Conservation (phyloP, 2,888 invertebrate genomes). For the Galeruca laticollis region DNA sequence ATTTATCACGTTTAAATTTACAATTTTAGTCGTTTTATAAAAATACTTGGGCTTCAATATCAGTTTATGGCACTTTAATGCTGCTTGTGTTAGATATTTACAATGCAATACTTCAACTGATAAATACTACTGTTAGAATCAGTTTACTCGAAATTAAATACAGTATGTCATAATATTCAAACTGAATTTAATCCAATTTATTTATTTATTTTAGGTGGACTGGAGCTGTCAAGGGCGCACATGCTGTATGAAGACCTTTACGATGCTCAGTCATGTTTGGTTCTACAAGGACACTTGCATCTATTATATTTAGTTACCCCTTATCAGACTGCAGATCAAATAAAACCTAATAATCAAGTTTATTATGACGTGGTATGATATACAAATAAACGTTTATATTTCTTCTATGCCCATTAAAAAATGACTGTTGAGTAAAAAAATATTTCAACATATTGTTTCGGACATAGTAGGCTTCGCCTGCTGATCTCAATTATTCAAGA, state of each 20-base stretch:
- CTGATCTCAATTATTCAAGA: too few species aligned
- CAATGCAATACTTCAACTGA: too few species aligned
- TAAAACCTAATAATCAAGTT: conserved; percentile 68
- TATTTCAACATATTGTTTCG: too few species aligned
- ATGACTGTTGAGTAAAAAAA: too few species aligned
- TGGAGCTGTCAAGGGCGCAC: conserved; percentile 80
- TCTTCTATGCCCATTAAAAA: too few species aligned
- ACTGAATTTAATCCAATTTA: background rate
- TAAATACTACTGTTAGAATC: background rate
- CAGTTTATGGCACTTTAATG: too few species aligned
- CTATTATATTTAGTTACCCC: conserved; percentile 89
- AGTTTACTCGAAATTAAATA: background rate
- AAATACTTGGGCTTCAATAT: too few species aligned
- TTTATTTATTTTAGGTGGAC: conserved; percentile 73
- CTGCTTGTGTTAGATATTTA: too few species aligned
- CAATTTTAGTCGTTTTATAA: too few species aligned
- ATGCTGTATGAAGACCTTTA: conserved; percentile 81
- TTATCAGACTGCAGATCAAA: conserved; percentile 74
- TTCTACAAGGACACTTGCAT: conserved; percentile 86
- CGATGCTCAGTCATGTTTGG: conserved; percentile 79
- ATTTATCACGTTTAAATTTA: too few species aligned
- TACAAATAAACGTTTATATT: background rate
- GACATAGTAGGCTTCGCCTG: too few species aligned
- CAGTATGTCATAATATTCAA: too few species aligned
- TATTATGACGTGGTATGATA: conserved; percentile 74